These are phyloP conservation scores for Latrodectus elegans DNA, from an alignment of 2,888 invertebrate species.

Conservation along the genomic window DNA sequence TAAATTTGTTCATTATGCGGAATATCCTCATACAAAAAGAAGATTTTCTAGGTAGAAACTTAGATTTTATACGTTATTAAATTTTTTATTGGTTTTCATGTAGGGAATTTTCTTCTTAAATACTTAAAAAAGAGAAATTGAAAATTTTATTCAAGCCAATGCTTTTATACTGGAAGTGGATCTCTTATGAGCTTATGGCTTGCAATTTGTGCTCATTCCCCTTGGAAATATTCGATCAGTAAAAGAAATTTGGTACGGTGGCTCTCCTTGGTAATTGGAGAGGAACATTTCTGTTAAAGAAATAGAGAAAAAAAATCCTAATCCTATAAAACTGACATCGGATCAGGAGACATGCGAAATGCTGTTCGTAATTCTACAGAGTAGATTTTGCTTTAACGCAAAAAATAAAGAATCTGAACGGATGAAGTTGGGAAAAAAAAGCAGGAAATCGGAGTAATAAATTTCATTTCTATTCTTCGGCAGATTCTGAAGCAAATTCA, in stretches of 20 bases:
- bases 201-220: neutral
- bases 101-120: too few species aligned
- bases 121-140: too few species aligned
- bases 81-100: too few species aligned
- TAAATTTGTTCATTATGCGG: too few species aligned
- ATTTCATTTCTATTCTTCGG: conserved; percentile 39
- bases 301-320: conserved; percentile 30
- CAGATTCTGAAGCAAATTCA: conserved; percentile 11
- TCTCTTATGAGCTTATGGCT: neutral
- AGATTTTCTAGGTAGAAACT: too few species aligned
- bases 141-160: too few species aligned
- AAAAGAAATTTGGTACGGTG: conserved; percentile 9
- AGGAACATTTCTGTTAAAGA: conserved; percentile 33
- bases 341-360: conserved; percentile 54
- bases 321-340: conserved; percentile 56
- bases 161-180: too few species aligned
- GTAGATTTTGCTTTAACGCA: conserved; percentile 22
- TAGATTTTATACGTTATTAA: too few species aligned
- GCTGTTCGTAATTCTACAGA: conserved; percentile 43
- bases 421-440: neutral
- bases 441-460: conserved; percentile 15
- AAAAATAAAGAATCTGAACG: conserved; percentile 2
- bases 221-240: conserved; percentile 24
- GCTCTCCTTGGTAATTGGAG: conserved; percentile 31
- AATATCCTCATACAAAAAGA: too few species aligned